A percentile compares a stretch with the other conserved stretches of the same genome.
Evolutionary conservation across 2,797 vertebrate species (phyloP).

Genomic region (Hemitrygon akajei): DNA sequence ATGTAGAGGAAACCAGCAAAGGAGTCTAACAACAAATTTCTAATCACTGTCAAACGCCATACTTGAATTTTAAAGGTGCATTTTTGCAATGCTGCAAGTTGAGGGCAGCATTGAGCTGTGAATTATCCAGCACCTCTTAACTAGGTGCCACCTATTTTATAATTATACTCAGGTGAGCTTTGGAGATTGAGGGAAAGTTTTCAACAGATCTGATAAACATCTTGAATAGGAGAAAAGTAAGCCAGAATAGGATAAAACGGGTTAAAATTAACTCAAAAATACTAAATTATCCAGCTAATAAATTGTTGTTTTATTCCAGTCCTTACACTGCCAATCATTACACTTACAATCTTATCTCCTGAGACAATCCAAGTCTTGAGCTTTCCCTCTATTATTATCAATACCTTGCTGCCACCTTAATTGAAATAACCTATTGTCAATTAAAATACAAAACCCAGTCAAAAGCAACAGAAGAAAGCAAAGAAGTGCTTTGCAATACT

Average conservation of each 20-base stretch:
- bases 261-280: background rate
- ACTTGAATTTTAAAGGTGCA: background rate
- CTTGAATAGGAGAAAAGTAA: background rate
- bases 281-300: background rate
- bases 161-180: background rate
- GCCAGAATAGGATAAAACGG: background rate
- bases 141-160: background rate
- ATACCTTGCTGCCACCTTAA: background rate
- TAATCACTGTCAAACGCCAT: background rate
- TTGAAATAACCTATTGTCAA: background rate
- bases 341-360: background rate
- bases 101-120: constrained; percentile 17
- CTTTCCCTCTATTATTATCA: background rate
- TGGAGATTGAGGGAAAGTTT: background rate
- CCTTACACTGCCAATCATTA: background rate
- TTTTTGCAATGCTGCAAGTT: background rate
- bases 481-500: background rate
- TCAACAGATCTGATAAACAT: background rate
- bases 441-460: background rate
- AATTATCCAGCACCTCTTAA: background rate
- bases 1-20: background rate
- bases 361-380: background rate
- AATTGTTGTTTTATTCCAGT: background rate
- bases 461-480: background rate
- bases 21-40: no score